phyloP scores from a whole-genome alignment of 2,888 invertebrate species.

The Drosophila meridiana region DNA sequence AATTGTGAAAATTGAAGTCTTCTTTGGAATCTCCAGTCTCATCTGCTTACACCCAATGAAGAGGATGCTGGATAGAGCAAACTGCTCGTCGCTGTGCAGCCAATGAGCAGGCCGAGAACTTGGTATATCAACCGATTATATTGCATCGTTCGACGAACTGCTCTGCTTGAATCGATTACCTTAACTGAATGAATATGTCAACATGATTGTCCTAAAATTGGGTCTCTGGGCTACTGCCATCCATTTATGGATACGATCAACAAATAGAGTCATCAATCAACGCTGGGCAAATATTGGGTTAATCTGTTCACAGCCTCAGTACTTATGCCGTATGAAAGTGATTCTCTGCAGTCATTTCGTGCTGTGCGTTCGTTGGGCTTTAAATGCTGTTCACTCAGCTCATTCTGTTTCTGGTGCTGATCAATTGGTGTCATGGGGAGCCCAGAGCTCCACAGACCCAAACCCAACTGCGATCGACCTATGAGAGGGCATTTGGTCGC shows the following conservation, averaged over 20 bases:
- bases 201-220: conserved; percentile 41
- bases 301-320: conserved; percentile 50
- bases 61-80: conserved; percentile 68
- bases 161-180: conserved; percentile 17
- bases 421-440: conserved; percentile 21
- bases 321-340: conserved; percentile 28
- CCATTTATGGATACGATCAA: conserved; percentile 38
- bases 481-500: conserved; percentile 65
- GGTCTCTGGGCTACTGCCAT: conserved; percentile 46
- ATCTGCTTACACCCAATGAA: conserved; percentile 61
- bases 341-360: conserved; percentile 30
- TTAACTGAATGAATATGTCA: conserved; percentile 49
- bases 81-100: not conserved
- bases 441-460: conserved; percentile 2
- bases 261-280: conserved; percentile 70
- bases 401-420: conserved; percentile 37
- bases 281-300: conserved; percentile 55
- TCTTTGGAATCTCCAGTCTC: too few relatives aligned
- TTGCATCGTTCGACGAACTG: conserved; percentile 45
- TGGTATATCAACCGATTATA: not conserved
- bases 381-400: conserved; percentile 52
- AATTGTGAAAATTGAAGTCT: not conserved
- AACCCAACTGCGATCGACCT: conserved; percentile 29
- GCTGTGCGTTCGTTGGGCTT: conserved; percentile 1
- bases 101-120: conserved; percentile 17